Percentiles rank a stretch among this genome's conserved stretches.
Conservation (phyloP, 2,888 invertebrate species). For the Ischnura elegans region DNA sequence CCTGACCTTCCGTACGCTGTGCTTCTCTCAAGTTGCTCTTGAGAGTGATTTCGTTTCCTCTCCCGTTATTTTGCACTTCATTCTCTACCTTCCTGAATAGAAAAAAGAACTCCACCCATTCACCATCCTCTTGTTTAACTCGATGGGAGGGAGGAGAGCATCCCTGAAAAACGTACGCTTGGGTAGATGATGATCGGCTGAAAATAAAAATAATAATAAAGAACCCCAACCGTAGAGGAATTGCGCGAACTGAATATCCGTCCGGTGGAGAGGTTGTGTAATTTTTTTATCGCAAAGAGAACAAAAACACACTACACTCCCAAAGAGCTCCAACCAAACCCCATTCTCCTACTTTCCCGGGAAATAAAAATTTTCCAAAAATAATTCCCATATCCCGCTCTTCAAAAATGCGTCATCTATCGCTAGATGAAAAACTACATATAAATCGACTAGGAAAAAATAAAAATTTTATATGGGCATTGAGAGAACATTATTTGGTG, state of each 20-base stretch:
- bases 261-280: not conserved
- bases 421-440: not conserved
- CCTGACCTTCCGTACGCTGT: not conserved
- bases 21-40: not conserved
- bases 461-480: not conserved
- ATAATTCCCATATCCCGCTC: not conserved
- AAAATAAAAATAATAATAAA: not conserved
- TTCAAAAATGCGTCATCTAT: not conserved
- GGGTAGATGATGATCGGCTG: not conserved
- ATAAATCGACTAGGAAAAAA: not conserved
- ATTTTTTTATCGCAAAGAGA: not conserved
- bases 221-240: not conserved
- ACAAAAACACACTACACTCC: not conserved
- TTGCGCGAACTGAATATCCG: not conserved
- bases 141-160: not conserved
- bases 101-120: not conserved
- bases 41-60: not conserved
- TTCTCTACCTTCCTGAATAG: not conserved
- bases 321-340: not conserved
- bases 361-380: not conserved
- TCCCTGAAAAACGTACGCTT: not conserved
- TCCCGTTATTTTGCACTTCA: too few relatives aligned
- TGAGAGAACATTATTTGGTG: not conserved
- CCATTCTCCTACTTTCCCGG: not conserved
- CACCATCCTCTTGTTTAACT: not conserved